Percentiles rank a stretch among this genome's conserved stretches.
Evolutionary conservation across 2,113 vertebrate genomes (phyloP).

Genomic region (Arizona elegans): DNA sequence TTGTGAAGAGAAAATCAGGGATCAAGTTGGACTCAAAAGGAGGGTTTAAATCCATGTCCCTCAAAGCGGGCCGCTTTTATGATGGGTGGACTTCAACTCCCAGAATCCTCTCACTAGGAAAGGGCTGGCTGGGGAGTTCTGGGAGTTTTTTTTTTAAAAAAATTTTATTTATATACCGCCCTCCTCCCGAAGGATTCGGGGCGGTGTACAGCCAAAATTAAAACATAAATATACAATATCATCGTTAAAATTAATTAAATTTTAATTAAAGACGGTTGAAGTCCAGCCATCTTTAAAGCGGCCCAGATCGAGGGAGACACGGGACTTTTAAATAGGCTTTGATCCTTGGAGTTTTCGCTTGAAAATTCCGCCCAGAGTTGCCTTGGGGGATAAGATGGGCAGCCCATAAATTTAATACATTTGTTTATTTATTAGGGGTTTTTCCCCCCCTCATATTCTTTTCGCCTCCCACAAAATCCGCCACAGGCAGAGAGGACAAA

Average conservation of each 20-base stretch:
- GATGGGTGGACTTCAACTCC: background rate
- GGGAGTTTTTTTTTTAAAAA: background rate
- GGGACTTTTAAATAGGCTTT: background rate
- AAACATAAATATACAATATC: too few relatives aligned
- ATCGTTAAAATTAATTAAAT: too few relatives aligned
- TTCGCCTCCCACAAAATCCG: background rate
- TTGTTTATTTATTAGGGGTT: too few relatives aligned
- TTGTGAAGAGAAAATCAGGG: background rate
- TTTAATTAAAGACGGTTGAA: background rate
- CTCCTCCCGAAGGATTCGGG: too few relatives aligned
- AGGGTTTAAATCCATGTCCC: background rate
- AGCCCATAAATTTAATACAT: background rate
- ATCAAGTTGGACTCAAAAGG: background rate
- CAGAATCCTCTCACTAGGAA: background rate
- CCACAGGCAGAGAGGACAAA: too few relatives aligned
- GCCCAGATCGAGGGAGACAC: background rate
- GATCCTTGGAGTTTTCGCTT: background rate
- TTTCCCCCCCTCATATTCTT: too few relatives aligned
- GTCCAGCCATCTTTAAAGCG: background rate
- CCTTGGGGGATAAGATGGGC: too few relatives aligned
- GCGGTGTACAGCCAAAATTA: too few relatives aligned
- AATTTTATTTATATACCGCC: too few relatives aligned
- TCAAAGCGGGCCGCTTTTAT: background rate
- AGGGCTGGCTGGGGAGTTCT: background rate
- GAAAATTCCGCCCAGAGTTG: background rate